Conservation (phyloP, 2,113 vertebrate species). For the Ctenodactylus gundi region DNA sequence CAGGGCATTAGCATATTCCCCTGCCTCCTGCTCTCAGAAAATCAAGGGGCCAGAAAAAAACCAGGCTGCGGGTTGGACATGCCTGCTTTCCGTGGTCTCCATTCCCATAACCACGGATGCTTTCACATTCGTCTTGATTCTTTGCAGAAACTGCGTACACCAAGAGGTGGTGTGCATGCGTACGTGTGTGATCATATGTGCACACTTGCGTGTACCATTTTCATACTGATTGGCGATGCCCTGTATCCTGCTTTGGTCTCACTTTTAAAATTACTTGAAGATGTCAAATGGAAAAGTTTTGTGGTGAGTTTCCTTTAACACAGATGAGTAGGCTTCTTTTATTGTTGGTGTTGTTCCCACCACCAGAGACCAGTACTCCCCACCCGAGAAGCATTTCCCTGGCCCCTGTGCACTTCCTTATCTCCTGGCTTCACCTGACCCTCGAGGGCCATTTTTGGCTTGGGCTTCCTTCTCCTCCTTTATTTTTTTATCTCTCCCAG, state of each 20-base stretch:
- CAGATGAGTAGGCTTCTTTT: constrained; percentile 6
- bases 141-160: neutral
- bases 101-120: neutral
- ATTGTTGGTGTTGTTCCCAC: neutral
- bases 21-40: neutral
- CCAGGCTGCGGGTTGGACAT: too few species aligned
- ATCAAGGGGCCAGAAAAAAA: too few species aligned
- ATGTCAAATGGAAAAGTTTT: constrained; percentile 38
- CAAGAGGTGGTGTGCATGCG: neutral
- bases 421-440: neutral
- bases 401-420: neutral
- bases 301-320: constrained; percentile 16
- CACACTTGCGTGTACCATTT: too few species aligned
- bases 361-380: neutral
- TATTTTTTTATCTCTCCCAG: constrained; percentile 43
- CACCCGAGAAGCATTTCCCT: neutral
- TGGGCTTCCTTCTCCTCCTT: rapidly evolving
- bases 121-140: constrained; percentile 39
- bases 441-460: neutral
- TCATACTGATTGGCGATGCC: neutral
- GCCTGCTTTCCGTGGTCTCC: neutral
- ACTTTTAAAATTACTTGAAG: neutral
- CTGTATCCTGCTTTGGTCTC: constrained; percentile 31
- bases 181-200: neutral
- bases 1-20: neutral